These are phyloP conservation scores for Rhagoletis pomonella DNA, from an alignment of 1,140 invertebrate genomes.

Conservation along the genomic window DNA sequence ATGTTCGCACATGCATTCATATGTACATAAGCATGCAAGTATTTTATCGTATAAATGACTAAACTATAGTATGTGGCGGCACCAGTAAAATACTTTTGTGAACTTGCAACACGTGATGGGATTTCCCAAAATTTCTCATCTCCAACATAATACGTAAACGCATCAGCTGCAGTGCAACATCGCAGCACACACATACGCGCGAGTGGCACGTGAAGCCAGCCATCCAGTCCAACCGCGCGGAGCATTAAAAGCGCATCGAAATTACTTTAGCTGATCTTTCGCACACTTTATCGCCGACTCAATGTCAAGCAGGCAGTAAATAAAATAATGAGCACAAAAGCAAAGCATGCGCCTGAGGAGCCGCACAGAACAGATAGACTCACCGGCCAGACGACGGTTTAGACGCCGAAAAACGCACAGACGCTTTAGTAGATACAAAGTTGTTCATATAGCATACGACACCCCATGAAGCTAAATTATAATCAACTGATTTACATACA, in stretches of 20 bases:
- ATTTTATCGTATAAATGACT: no score
- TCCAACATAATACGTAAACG: neutral
- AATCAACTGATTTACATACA: no score
- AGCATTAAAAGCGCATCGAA: neutral
- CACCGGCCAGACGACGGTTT: no score
- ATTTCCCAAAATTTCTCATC: neutral
- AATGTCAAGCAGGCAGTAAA: neutral
- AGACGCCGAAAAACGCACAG: neutral
- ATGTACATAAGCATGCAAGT: no score
- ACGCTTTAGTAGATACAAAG: no score
- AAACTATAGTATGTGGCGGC: no score
- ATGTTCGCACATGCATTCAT: no score
- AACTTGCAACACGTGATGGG: neutral
- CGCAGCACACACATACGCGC: neutral
- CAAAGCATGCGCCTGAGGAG: no score
- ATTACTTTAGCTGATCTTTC: slow-evolving; percentile 12
- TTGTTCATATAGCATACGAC: no score
- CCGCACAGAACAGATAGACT: no score
- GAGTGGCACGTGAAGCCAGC: neutral
- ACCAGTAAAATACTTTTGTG: no score
- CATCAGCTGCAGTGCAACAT: neutral
- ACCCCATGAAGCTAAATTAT: neutral
- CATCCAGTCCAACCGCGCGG: neutral
- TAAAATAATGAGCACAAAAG: no score
- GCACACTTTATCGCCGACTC: slow-evolving; percentile 11